Evolutionary conservation across 2,797 vertebrate genomes (phyloP).

Genomic region (Scyliorhinus canicula): DNA sequence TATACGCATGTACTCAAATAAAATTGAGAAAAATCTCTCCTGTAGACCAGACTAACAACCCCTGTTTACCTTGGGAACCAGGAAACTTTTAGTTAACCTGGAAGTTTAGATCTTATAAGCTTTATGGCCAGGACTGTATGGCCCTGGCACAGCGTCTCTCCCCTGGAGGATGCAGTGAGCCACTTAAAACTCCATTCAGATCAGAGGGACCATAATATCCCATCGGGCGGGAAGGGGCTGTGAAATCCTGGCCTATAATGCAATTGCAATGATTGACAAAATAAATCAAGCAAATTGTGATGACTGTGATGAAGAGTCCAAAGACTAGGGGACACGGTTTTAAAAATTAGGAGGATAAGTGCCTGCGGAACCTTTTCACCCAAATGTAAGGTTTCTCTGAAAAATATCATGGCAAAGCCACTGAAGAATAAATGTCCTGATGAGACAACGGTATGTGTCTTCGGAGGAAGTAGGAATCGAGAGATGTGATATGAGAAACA

Average conservation of each 20-base stretch:
- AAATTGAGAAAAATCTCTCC: background rate
- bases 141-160: no score
- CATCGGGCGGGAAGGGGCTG: no score
- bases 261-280: background rate
- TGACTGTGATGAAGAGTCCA: background rate
- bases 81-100: background rate
- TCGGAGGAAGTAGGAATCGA: background rate
- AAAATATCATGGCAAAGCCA: background rate
- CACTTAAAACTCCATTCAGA: no score
- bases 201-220: no score
- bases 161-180: no score
- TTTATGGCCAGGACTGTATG: background rate
- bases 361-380: background rate
- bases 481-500: background rate
- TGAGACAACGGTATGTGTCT: background rate
- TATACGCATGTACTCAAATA: background rate
- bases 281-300: background rate
- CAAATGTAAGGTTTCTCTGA: background rate
- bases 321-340: background rate
- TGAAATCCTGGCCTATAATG: no score
- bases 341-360: background rate
- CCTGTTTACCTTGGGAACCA: background rate
- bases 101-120: background rate
- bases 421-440: background rate
- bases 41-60: background rate